phyloP scores from a whole-genome alignment of 2,797 vertebrate species.

The Dermochelys coriacea region DNA sequence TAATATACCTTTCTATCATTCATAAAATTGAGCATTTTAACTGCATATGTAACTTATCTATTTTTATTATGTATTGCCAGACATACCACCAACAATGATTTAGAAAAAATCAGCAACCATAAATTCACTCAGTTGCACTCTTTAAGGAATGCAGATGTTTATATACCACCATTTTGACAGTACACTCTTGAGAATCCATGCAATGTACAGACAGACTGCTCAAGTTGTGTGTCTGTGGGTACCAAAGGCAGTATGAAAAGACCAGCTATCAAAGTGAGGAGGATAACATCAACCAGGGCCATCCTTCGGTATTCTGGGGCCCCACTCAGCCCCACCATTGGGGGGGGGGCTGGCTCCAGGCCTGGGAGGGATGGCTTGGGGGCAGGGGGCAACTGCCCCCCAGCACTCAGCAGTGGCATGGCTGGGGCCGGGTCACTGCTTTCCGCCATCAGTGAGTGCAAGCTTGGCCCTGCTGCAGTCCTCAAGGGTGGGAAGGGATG shows the following conservation, averaged over 20 bases:
- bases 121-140: neutral
- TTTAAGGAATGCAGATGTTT: neutral
- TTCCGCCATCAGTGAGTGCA: too few species aligned
- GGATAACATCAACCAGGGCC: neutral
- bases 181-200: neutral
- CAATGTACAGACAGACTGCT: neutral
- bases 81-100: neutral
- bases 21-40: neutral
- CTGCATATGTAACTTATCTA: neutral
- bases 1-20: neutral
- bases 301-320: too few species aligned
- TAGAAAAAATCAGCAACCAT: neutral
- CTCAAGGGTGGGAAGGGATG: too few species aligned
- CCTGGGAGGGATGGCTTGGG: too few species aligned
- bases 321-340: too few species aligned
- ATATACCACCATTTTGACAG: neutral
- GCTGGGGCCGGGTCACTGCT: too few species aligned
- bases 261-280: neutral
- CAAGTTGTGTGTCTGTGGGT: neutral
- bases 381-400: too few species aligned
- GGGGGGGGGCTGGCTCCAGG: too few species aligned
- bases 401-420: too few species aligned
- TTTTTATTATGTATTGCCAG: neutral
- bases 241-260: neutral
- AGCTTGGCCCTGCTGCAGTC: too few species aligned